A percentile compares a stretch with the other conserved stretches of the same genome.
Conservation (phyloP, 2,113 vertebrate genomes). For the Dipodomys spectabilis region DNA sequence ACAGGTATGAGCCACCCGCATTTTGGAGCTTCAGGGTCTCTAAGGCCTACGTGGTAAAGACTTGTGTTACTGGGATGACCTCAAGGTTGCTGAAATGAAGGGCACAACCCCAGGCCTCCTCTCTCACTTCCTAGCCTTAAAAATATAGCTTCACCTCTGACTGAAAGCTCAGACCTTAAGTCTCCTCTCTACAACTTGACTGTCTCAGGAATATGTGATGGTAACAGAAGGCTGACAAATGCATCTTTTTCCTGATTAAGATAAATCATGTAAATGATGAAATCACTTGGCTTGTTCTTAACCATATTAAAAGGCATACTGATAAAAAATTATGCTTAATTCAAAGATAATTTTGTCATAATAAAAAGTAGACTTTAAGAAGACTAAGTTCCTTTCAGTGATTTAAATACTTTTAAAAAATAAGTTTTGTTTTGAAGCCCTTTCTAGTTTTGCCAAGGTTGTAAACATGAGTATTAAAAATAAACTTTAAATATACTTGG, state of each 20-base stretch:
- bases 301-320: slow-evolving; percentile 2
- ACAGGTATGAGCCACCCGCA: not conserved
- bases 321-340: slow-evolving; percentile 53
- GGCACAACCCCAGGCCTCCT: not conserved
- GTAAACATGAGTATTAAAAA: not conserved
- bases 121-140: not conserved
- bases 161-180: not conserved
- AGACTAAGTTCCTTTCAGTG: slow-evolving; percentile 22
- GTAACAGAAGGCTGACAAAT: not conserved
- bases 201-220: not conserved
- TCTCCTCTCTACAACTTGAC: not conserved
- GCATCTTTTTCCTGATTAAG: not conserved
- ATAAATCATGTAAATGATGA: slow-evolving; percentile 46
- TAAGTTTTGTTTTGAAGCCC: not conserved
- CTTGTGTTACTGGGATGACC: not conserved
- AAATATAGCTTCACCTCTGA: not conserved
- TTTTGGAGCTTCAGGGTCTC: not conserved
- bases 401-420: not conserved
- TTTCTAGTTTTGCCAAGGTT: slow-evolving; percentile 27
- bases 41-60: not conserved
- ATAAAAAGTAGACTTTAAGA: slow-evolving; percentile 43
- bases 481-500: slow-evolving; percentile 39
- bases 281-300: slow-evolving; percentile 22
- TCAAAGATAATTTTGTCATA: slow-evolving; percentile 52
- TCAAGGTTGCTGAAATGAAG: not conserved